Conservation (phyloP, 2,113 vertebrate species). For the Tor tambroides region DNA sequence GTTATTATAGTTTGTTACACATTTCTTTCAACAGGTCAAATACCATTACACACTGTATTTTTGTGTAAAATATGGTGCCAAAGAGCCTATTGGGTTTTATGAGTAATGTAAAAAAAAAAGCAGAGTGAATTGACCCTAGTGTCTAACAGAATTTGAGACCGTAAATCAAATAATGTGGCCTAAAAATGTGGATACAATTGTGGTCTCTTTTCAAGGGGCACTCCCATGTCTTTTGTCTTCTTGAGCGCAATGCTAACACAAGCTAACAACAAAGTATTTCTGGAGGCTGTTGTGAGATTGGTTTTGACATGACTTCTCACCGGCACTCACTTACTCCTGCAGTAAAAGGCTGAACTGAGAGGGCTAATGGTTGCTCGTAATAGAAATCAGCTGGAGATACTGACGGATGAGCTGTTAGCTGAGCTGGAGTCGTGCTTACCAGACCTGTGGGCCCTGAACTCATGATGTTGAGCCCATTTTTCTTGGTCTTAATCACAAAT, state of each 20-base stretch:
- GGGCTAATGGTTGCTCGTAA: slow-evolving; percentile 35
- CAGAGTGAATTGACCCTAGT: background rate
- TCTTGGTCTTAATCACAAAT: background rate
- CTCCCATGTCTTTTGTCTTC: background rate
- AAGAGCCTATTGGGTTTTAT: background rate
- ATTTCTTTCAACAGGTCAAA: background rate
- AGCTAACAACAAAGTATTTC: slow-evolving; percentile 4
- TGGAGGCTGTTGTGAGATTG: slow-evolving; percentile 16
- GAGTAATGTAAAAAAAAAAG: background rate
- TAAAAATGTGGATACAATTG: background rate
- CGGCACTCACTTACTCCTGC: slow-evolving; percentile 35
- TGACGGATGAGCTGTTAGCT: slow-evolving; percentile 29
- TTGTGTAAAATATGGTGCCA: background rate
- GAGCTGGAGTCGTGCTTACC: background rate
- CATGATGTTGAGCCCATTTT: background rate
- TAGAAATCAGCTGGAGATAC: slow-evolving; percentile 38
- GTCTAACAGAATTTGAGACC: background rate
- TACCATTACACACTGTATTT: background rate
- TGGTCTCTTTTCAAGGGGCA: background rate
- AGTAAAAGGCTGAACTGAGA: slow-evolving; percentile 28
- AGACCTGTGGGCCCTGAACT: background rate
- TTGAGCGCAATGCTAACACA: background rate
- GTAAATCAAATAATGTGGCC: background rate
- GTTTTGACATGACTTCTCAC: slow-evolving; percentile 30
- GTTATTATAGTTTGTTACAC: background rate